Evolutionary conservation across 2,797 vertebrate genomes (phyloP).

Genomic region (Crypturellus tataupa): DNA sequence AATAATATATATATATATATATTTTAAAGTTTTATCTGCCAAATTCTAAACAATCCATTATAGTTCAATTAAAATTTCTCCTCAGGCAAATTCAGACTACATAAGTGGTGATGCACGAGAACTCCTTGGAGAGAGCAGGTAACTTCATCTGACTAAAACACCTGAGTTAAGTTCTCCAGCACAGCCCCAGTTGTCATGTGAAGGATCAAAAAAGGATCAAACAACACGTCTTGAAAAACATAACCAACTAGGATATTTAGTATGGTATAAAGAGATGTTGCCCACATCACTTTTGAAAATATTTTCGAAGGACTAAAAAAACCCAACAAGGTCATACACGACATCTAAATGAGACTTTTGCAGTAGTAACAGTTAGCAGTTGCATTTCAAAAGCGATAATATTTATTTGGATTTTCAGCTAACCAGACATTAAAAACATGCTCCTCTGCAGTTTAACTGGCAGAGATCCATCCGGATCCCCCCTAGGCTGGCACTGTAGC

Average conservation of each 20-base stretch:
- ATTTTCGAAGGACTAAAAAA: neutral
- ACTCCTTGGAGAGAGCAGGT: neutral
- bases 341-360: neutral
- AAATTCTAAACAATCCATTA: neutral
- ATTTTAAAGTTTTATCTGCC: neutral
- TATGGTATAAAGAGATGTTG: neutral
- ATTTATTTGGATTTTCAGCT: neutral
- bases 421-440: neutral
- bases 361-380: accelerated
- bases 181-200: neutral
- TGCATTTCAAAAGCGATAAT: neutral
- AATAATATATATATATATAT: neutral
- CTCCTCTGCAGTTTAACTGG: neutral
- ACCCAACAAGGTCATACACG: neutral
- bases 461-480: neutral
- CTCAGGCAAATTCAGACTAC: neutral
- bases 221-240: neutral
- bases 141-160: neutral
- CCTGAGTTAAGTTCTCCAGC: neutral
- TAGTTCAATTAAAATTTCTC: neutral
- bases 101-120: neutral
- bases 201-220: neutral
- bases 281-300: neutral
- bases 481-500: neutral
- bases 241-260: neutral